A percentile compares a stretch with the other conserved stretches of the same genome.
Conservation (phyloP, 2,888 invertebrate species). For the Drosophila kambysellisi region DNA sequence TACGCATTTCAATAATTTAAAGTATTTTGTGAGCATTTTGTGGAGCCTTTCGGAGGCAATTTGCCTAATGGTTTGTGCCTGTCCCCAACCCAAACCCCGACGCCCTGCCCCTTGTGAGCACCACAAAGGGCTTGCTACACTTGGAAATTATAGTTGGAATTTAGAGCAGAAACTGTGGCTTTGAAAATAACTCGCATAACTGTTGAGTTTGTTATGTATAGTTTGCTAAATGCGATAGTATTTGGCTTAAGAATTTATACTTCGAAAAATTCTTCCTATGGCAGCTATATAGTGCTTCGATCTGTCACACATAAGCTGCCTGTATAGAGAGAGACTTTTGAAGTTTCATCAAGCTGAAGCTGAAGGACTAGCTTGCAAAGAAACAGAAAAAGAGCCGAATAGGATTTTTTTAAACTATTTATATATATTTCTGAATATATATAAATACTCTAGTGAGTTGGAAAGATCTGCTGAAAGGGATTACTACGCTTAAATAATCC, state of each 20-base stretch:
- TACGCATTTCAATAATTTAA: constrained; percentile 76
- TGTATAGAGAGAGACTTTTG: too few relatives aligned
- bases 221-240: background rate
- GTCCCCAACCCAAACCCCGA: background rate
- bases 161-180: background rate
- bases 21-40: constrained; percentile 57
- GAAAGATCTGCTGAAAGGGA: too few relatives aligned
- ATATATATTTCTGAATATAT: too few relatives aligned
- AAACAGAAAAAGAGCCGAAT: too few relatives aligned
- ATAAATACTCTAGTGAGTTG: too few relatives aligned
- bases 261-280: background rate
- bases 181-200: background rate
- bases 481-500: too few relatives aligned
- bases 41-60: constrained; percentile 64
- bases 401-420: too few relatives aligned
- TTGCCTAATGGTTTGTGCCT: constrained; percentile 67
- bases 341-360: too few relatives aligned
- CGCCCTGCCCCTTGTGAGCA: background rate
- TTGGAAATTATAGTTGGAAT: background rate
- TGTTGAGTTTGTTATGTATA: background rate
- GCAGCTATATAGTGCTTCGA: background rate
- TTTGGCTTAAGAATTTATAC: background rate
- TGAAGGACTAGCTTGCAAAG: too few relatives aligned
- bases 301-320: background rate
- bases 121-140: constrained; percentile 31